Conservation (phyloP, 2,113 vertebrate genomes). For the Psilopogon haemacephalus region DNA sequence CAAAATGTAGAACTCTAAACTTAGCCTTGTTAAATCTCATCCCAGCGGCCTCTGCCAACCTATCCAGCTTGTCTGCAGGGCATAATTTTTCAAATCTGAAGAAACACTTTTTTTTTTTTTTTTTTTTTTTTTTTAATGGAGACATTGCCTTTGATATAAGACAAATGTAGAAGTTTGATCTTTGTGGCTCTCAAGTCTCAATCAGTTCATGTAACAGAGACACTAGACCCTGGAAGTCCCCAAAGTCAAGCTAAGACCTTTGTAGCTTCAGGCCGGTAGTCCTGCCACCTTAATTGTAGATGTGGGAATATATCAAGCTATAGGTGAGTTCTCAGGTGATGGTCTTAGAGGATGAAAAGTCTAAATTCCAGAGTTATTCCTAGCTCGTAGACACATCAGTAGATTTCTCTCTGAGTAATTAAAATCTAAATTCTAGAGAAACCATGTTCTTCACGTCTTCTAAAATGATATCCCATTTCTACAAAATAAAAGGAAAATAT, state of each 20-base stretch:
- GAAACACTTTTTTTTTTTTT: too few relatives aligned
- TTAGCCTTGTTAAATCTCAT: too few relatives aligned
- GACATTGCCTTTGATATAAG: not conserved
- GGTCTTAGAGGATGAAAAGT: not conserved
- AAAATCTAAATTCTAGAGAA: not conserved
- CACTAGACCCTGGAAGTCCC: not conserved
- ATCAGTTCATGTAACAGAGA: not conserved
- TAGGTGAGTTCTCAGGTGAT: not conserved
- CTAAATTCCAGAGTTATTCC: not conserved
- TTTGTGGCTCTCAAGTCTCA: not conserved
- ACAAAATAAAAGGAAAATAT: not conserved
- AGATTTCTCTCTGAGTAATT: not conserved
- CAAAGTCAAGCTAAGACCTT: not conserved
- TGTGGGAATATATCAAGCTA: not conserved
- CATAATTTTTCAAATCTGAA: not conserved
- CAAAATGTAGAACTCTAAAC: too few relatives aligned
- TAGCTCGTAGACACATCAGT: not conserved
- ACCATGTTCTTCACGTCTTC: not conserved
- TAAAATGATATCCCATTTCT: not conserved
- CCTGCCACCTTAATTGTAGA: not conserved
- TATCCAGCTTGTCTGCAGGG: too few relatives aligned
- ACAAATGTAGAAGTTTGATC: not conserved
- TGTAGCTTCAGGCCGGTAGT: not conserved
- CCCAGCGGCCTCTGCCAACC: too few relatives aligned
- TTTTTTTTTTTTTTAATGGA: too few relatives aligned